phyloP scores from a whole-genome alignment of 2,888 invertebrate genomes.

The Busseola fusca region DNA sequence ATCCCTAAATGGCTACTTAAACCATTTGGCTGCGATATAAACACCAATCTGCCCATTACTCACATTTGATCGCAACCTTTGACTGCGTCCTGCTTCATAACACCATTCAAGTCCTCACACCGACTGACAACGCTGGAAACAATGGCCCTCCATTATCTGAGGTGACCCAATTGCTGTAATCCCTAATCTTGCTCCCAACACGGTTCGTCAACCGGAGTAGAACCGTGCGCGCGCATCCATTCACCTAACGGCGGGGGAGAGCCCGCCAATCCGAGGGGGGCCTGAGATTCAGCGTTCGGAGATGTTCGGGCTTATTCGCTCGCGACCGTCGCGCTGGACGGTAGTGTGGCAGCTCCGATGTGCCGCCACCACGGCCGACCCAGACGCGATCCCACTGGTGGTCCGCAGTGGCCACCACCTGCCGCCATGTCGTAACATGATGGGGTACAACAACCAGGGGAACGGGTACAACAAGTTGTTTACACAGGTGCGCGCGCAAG shows the following conservation, averaged over 20 bases:
- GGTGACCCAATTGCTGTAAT: slow-evolving; percentile 74
- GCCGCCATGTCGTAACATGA: slow-evolving; percentile 91
- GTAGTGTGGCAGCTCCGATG: slow-evolving; percentile 71
- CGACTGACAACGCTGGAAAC: slow-evolving; percentile 47
- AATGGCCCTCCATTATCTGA: slow-evolving; percentile 63
- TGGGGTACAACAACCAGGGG: slow-evolving; percentile 93
- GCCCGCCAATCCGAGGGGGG: slow-evolving; percentile 49
- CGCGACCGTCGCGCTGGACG: slow-evolving; percentile 73
- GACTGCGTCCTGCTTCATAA: slow-evolving; percentile 35
- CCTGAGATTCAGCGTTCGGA: slow-evolving; percentile 50
- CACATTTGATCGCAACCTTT: slow-evolving; percentile 31
- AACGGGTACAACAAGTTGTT: slow-evolving; percentile 95
- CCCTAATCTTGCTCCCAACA: slow-evolving; percentile 65
- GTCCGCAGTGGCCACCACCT: slow-evolving; percentile 86
- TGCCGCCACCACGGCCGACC: slow-evolving; percentile 85
- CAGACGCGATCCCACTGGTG: slow-evolving; percentile 87
- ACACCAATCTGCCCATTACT: slow-evolving; percentile 16
- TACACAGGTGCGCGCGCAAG: slow-evolving; percentile 91
- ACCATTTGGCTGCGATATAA: not conserved
- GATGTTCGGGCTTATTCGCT: slow-evolving; percentile 69
- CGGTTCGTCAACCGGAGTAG: slow-evolving; percentile 63
- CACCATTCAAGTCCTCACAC: slow-evolving; percentile 59
- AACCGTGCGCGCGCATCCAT: slow-evolving; percentile 84
- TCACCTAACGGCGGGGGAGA: slow-evolving; percentile 66
- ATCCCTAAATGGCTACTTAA: too few relatives aligned